phyloP scores from a whole-genome alignment of 2,888 invertebrate species.

The Antheraea assamensis region DNA sequence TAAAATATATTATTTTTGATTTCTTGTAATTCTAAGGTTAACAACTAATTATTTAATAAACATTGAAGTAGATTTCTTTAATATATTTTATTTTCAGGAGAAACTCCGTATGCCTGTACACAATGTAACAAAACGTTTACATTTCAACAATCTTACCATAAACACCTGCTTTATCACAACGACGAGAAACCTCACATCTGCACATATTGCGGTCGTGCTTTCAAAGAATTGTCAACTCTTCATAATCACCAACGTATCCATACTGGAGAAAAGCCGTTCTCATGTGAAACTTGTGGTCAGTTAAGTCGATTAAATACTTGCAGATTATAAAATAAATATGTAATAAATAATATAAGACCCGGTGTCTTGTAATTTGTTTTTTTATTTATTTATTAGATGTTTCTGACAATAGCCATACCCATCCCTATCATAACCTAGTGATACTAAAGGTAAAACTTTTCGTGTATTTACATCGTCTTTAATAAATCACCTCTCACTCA shows the following conservation, averaged over 20 bases:
- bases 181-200: conserved; percentile 92
- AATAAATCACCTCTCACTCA: too few species aligned
- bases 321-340: not conserved
- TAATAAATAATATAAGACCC: not conserved
- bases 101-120: conserved; percentile 92
- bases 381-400: too few species aligned
- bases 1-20: not conserved
- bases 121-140: conserved; percentile 93
- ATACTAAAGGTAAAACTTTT: too few species aligned
- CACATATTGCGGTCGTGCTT: conserved; percentile 89
- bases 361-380: not conserved
- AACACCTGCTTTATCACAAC: conserved; percentile 93
- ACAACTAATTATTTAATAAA: not conserved
- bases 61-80: conserved; percentile 15
- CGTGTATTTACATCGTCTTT: too few species aligned
- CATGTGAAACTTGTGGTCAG: conserved; percentile 92
- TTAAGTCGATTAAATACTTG: not conserved
- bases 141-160: conserved; percentile 95
- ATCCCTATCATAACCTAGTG: too few species aligned
- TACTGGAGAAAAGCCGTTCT: conserved; percentile 93
- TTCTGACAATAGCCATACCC: too few species aligned
- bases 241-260: conserved; percentile 94
- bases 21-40: not conserved
- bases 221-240: conserved; percentile 92
- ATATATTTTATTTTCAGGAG: conserved; percentile 81